These are phyloP conservation scores for Alviniconcha strummeri DNA, from an alignment of 2,888 invertebrate genomes.

Conservation along the genomic window DNA sequence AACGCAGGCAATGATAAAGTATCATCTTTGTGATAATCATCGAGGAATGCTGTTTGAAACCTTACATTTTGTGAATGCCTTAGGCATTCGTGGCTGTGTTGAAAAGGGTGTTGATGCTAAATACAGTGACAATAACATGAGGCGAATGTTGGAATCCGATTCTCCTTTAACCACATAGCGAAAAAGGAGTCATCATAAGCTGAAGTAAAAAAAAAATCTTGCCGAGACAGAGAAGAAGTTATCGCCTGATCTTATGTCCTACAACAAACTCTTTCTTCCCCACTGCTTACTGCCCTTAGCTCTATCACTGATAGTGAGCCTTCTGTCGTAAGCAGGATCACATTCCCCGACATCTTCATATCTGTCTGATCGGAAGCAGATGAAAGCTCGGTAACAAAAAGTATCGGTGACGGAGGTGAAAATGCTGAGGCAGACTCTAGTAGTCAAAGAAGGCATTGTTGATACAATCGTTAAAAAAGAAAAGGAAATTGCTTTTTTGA, in stretches of 20 bases:
- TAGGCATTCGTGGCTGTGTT: too few species aligned
- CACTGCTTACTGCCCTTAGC: constrained; percentile 10
- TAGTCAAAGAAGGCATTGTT: background rate
- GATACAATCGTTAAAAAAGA: background rate
- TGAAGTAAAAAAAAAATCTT: too few species aligned
- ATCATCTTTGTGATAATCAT: too few species aligned
- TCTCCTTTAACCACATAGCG: too few species aligned
- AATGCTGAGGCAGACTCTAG: constrained; percentile 5
- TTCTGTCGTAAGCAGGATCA: constrained; percentile 17
- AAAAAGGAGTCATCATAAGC: too few species aligned
- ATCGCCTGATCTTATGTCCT: constrained; percentile 7
- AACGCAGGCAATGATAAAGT: too few species aligned
- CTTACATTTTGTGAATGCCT: too few species aligned
- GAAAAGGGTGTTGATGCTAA: too few species aligned
- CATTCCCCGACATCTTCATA: constrained; percentile 11
- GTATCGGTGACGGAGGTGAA: constrained; percentile 4
- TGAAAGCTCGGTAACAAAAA: constrained; percentile 11
- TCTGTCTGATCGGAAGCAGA: constrained; percentile 12
- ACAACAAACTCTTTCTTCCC: constrained; percentile 1
- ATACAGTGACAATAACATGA: too few species aligned
- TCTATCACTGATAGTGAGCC: background rate
- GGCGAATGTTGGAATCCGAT: too few species aligned
- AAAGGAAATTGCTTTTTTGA: too few species aligned
- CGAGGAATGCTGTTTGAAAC: too few species aligned
- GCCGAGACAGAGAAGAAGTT: background rate